These are phyloP conservation scores for Regulus satrapa DNA, from an alignment of 2,113 vertebrate species.

Conservation along the genomic window DNA sequence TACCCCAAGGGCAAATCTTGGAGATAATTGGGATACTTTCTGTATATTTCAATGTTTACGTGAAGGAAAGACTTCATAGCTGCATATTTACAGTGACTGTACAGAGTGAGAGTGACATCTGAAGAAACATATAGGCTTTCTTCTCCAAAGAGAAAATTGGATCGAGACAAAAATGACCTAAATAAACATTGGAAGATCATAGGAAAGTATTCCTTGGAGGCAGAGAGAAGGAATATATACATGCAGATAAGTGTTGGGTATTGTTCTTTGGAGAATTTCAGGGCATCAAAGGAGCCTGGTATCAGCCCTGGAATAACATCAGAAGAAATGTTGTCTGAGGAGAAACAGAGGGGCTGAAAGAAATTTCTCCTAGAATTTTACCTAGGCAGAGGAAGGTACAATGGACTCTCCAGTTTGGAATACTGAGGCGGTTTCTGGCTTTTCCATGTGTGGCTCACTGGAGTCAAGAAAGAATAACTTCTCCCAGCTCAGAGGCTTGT, in stretches of 20 bases:
- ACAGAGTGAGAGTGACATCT: neutral
- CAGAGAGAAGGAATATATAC: conserved; percentile 2
- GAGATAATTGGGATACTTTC: neutral
- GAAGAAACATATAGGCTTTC: neutral
- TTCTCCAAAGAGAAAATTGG: conserved; percentile 13
- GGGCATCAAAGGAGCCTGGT: neutral
- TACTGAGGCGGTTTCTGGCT: neutral
- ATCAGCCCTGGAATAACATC: conserved; percentile 13
- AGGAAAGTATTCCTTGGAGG: conserved; percentile 1
- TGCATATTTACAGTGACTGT: neutral
- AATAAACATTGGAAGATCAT: conserved; percentile 19
- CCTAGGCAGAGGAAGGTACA: neutral
- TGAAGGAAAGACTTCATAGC: conserved; percentile 1
- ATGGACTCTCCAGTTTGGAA: neutral
- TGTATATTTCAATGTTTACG: neutral
- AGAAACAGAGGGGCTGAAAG: neutral
- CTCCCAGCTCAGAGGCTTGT: neutral
- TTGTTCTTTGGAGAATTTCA: conserved; percentile 17
- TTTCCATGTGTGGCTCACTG: neutral
- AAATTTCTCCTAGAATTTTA: no score
- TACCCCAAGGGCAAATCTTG: neutral
- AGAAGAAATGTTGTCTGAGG: neutral
- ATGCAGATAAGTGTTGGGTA: neutral
- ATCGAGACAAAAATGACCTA: conserved; percentile 32
- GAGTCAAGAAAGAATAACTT: neutral